Evolutionary conservation across 2,888 invertebrate genomes (phyloP).

Genomic region (Eristalis arbustorum): DNA sequence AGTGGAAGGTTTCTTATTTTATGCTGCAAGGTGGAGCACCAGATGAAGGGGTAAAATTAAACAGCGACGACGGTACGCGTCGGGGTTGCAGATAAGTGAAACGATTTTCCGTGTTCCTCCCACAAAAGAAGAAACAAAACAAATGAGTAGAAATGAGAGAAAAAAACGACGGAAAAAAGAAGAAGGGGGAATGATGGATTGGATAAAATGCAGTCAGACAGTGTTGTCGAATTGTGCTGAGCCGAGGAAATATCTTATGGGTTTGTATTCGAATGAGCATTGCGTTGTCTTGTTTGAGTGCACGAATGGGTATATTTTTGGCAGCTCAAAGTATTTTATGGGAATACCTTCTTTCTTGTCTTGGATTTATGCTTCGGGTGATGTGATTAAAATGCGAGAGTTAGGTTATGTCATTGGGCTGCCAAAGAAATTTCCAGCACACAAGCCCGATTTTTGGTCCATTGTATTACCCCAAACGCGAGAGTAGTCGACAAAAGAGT

Average conservation of each 20-base stretch:
- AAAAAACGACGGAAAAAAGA: background rate
- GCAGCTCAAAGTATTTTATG: too few species aligned
- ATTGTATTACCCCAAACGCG: too few species aligned
- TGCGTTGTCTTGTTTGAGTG: too few species aligned
- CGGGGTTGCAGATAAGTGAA: background rate
- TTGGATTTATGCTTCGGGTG: too few species aligned
- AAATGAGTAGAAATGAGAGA: slow-evolving; percentile 5
- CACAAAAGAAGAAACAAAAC: slow-evolving; percentile 1
- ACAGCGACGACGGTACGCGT: background rate
- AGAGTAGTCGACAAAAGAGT: too few species aligned
- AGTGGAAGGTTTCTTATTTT: background rate
- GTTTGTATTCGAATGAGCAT: too few species aligned
- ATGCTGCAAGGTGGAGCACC: background rate
- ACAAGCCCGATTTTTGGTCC: too few species aligned
- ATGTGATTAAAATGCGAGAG: too few species aligned
- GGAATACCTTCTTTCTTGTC: too few species aligned
- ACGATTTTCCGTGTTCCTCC: background rate
- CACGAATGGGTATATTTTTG: too few species aligned
- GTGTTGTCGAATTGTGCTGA: slow-evolving; percentile 16
- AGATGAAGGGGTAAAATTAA: background rate
- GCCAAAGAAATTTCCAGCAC: too few species aligned
- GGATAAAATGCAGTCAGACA: slow-evolving; percentile 8
- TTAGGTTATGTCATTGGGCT: too few species aligned
- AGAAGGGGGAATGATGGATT: slow-evolving; percentile 7
- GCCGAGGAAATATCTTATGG: background rate